These are phyloP conservation scores for Drosophila paulistorum DNA, from an alignment of 1,140 invertebrate species.

Conservation along the genomic window DNA sequence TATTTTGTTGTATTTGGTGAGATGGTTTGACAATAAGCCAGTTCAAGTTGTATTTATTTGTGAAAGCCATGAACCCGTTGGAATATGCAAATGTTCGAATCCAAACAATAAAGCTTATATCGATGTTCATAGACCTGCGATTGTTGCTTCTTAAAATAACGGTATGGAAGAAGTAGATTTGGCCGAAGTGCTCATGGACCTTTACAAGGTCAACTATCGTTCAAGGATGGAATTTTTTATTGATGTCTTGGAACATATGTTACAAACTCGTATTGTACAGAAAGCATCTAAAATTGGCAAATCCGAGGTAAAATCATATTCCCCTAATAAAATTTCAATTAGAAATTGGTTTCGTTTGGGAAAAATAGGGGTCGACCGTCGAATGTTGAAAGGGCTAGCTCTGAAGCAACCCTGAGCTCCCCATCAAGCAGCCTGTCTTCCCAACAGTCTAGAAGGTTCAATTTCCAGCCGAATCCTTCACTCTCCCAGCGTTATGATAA, in stretches of 20 bases:
- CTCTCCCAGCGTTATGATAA: background rate
- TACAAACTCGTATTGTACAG: background rate
- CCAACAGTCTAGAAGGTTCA: too few species aligned
- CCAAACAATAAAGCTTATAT: background rate
- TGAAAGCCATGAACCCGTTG: too few species aligned
- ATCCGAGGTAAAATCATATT: too few species aligned
- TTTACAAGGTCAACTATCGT: constrained; percentile 25
- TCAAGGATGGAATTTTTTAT: too few species aligned
- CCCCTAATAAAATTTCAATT: too few species aligned
- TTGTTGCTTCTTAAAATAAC: constrained; percentile 12
- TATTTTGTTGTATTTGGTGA: too few species aligned
- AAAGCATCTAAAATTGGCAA: background rate
- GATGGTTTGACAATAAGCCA: too few species aligned
- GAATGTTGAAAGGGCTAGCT: background rate
- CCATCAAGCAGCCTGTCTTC: too few species aligned
- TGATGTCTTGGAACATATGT: too few species aligned
- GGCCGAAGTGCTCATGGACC: constrained; percentile 40
- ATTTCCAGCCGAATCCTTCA: background rate
- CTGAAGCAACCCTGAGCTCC: too few species aligned
- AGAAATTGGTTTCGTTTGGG: constrained; percentile 15
- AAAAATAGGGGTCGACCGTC: constrained; percentile 27
- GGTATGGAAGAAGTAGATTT: constrained; percentile 29
- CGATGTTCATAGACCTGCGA: background rate
- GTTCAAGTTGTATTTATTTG: too few species aligned
- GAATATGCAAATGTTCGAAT: background rate